These are phyloP conservation scores for Cyprinodon variegatus DNA, from an alignment of 2,113 vertebrate species.

Conservation along the genomic window DNA sequence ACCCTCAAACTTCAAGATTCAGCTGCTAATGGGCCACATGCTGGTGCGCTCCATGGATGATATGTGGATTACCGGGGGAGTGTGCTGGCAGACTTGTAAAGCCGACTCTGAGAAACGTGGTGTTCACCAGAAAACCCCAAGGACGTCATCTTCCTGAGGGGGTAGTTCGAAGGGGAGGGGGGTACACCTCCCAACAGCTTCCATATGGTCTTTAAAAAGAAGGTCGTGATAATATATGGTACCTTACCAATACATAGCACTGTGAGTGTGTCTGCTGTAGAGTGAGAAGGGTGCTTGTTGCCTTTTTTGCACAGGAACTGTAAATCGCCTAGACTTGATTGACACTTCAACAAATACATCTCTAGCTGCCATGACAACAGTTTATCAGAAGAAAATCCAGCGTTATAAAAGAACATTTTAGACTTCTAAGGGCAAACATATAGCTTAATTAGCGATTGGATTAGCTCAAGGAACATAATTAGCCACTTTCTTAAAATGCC, in stretches of 20 bases:
- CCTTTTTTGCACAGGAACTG: constrained; percentile 41
- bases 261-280: constrained; percentile 24
- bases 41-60: constrained; percentile 44
- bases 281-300: constrained; percentile 17
- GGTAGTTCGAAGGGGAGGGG: neutral
- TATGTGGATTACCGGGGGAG: constrained; percentile 51
- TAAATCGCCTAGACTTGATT: constrained; percentile 35
- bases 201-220: constrained; percentile 73
- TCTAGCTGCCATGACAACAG: neutral
- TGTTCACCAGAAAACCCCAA: constrained; percentile 64
- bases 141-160: constrained; percentile 62
- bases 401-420: neutral
- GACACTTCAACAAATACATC: neutral
- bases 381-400: neutral
- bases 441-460: neutral
- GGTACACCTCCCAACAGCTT: constrained; percentile 70
- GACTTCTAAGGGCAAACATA: neutral
- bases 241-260: constrained; percentile 45
- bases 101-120: constrained; percentile 63
- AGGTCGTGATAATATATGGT: constrained; percentile 64
- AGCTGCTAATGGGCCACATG: constrained; percentile 67
- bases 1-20: constrained; percentile 45
- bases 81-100: constrained; percentile 60
- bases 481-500: neutral
- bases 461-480: neutral